Base-by-base conservation (phyloP, 2,888 invertebrate genomes). In the Drosophila atripex region DNA sequence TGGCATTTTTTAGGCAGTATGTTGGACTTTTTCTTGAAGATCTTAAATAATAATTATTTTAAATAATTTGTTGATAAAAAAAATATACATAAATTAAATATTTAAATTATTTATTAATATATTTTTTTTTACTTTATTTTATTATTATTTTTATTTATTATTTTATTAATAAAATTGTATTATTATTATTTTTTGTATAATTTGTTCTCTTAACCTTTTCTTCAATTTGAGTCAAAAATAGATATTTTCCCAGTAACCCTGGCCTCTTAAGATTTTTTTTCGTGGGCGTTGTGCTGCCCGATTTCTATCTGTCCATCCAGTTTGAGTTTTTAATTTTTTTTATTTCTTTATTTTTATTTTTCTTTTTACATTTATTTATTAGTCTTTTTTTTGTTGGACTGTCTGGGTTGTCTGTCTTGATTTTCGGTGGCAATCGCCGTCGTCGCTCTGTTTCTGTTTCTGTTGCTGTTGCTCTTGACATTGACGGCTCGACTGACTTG, bases 391-490 rank as follows among this genome's bases (percentile, higher is more conserved):
- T 7, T 6, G 25, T 60, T 16, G 9, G 18, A 32, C 46, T n/a
- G 54, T 25, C 46, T 6, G 41, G 16, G 6, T 14, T 52, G 32
- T 51, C 38, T 18, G 46, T 68, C 30, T 35, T 69, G 56, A 49
- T 53, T 53, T 32, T 53, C 25, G 45, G 47, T 63, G 55, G 49
- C 38, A 58, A 45, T 38, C 46, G 63, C 54, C 59, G 75, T 76
- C 73, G 63, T 59, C 54, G 61, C 50, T 35, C 49, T 47, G 41
- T 59, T 18, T 58, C 64, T 58, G 59, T 49, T 73, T 65, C 30
- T 18, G 59, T 47, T 52, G 64, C 71, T 72, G 73, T 79, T 79
- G 72, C 85, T 79, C 85, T 85, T 82, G 80, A 85, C 80, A 82
- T 82, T 82, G 80, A 86, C 73, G 59, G 35, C 59, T 54, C 51